Conservation (phyloP, 1,140 invertebrate genomes). For the Drosophila teissieri region DNA sequence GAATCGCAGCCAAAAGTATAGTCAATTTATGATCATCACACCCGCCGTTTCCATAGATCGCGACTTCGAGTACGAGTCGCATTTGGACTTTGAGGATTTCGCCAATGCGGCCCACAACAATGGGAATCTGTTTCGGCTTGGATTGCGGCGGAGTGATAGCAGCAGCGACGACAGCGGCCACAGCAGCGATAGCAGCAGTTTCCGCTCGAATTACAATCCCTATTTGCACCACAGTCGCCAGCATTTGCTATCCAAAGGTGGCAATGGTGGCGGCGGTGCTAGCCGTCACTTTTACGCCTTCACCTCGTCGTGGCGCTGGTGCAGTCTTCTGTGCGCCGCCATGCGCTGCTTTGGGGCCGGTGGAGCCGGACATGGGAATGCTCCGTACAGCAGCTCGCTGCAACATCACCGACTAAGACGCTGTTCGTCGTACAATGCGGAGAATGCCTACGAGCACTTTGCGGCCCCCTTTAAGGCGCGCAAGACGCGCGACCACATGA, state of each 20-base stretch:
- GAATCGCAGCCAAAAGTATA: slow-evolving; percentile 71
- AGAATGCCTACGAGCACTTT: slow-evolving; percentile 79
- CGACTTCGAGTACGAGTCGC: slow-evolving; percentile 75
- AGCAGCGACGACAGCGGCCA: slow-evolving; percentile 75
- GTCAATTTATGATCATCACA: slow-evolving; percentile 84
- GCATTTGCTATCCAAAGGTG: slow-evolving; percentile 69
- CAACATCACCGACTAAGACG: slow-evolving; percentile 69
- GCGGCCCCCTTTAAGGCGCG: slow-evolving; percentile 77
- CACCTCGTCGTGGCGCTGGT: slow-evolving; percentile 82
- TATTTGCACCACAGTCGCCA: slow-evolving; percentile 81
- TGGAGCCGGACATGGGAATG: slow-evolving; percentile 53
- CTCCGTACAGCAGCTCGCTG: slow-evolving; percentile 73
- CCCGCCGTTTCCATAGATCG: slow-evolving; percentile 84
- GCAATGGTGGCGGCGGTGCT: slow-evolving; percentile 6
- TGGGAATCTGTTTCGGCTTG: slow-evolving; percentile 77
- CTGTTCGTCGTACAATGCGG: slow-evolving; percentile 77
- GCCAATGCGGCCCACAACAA: slow-evolving; percentile 76
- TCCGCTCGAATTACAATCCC: slow-evolving; percentile 81
- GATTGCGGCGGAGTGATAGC: slow-evolving; percentile 69
- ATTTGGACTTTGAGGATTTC: slow-evolving; percentile 74
- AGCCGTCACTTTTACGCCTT: slow-evolving; percentile 72
- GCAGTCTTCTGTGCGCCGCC: slow-evolving; percentile 78
- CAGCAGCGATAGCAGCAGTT: slow-evolving; percentile 73
- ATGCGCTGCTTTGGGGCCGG: slow-evolving; percentile 83
- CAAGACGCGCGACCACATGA: slow-evolving; percentile 81